phyloP scores from a whole-genome alignment of 1,140 invertebrate species.

The Rhagoletis zephyria region DNA sequence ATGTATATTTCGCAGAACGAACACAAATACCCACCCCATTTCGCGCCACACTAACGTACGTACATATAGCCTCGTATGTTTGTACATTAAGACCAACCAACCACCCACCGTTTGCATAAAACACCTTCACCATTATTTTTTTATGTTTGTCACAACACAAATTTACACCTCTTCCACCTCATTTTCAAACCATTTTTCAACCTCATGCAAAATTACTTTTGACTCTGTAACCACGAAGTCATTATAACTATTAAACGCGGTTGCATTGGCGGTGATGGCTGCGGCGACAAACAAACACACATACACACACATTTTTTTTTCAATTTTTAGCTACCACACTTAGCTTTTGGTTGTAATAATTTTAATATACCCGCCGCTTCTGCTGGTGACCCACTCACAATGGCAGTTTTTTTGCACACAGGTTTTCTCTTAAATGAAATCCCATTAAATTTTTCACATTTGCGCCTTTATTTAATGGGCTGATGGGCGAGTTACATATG shows the following conservation, averaged over 20 bases:
- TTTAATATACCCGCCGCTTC: not conserved
- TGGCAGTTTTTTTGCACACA: not conserved
- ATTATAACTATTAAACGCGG: not conserved
- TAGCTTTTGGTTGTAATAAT: not conserved
- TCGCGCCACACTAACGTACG: too few relatives aligned
- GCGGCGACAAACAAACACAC: not conserved
- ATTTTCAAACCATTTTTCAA: not conserved
- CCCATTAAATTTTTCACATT: constrained; percentile 7
- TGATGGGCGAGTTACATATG: not conserved
- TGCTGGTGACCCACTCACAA: constrained; percentile 12
- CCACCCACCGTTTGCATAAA: not conserved
- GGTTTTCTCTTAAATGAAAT: not conserved
- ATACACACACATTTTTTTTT: too few relatives aligned
- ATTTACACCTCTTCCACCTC: not conserved
- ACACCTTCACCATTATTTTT: not conserved
- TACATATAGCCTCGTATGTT: too few relatives aligned
- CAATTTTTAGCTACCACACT: too few relatives aligned
- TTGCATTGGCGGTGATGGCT: not conserved
- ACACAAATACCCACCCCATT: too few relatives aligned
- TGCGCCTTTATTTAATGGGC: not conserved
- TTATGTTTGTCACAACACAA: not conserved
- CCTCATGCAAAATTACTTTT: not conserved
- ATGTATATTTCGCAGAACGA: too few relatives aligned
- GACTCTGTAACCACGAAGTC: not conserved
- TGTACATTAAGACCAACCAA: too few relatives aligned